Base-by-base conservation (phyloP, 2,797 vertebrate genomes). In the Cetoscarus ocellatus region DNA sequence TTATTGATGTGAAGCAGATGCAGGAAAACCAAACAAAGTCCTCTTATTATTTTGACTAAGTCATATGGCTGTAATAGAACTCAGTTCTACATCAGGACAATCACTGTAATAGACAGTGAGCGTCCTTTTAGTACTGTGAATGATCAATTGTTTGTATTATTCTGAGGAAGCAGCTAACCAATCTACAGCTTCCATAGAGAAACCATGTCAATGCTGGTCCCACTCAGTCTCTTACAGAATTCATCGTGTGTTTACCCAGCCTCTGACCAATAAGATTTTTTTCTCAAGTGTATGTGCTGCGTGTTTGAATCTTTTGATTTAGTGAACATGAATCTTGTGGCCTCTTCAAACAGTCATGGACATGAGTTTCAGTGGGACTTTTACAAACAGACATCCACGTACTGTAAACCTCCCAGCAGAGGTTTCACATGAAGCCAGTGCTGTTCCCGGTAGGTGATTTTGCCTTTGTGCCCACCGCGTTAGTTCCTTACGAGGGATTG, bases 291-390 rank as follows among this genome's bases (percentile, higher is more conserved):
- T 77, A 75, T 82, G 84, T 90, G 88, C 81, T 82, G 85, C 58
- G 85, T 92, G 85, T 90, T 80, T 86, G 82, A 88, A 84, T 71
- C 70, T 82, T 82, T 89, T 80, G 35, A 75, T 79, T 86, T 81
- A 66, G 86, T 85, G 84, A 73, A 89, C 77, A 82, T 85, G 64
- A 75, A 82, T 85, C 75, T 84, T 72, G 83, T 86, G 89, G 89
- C 90, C 89, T 90, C 77, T 83, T 85, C 75, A 80, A 75, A 63
- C 77, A 65, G 85, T 86, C 75, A 68, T 13, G 71, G 82, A 83
- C 67, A 45, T 47, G 79, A 76, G 67, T 84, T 84, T 87, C 77
- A 75, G 72, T 45, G 61, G 80, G 78, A 82, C 75, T 65, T 77
- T 62, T 72, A 50, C 47, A 67, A 69, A 74, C 3, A 74, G 76